Conservation (phyloP, 2,113 vertebrate species). For the Phodopus roborovskii region DNA sequence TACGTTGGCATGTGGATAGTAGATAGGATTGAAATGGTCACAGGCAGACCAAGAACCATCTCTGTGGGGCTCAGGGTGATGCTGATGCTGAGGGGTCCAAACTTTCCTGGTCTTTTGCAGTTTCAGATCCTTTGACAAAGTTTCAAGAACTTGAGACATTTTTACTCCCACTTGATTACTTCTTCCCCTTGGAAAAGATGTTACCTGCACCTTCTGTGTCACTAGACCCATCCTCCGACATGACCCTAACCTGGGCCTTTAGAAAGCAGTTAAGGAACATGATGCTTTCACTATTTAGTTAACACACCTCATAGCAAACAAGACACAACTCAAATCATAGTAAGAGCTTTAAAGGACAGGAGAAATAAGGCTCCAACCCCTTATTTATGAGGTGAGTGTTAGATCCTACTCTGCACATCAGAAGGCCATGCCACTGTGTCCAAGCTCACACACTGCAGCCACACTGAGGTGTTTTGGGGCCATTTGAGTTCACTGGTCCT, state of each 20-base stretch:
- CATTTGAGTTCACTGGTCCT: background rate
- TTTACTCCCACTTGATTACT: background rate
- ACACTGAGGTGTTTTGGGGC: background rate
- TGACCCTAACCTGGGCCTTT: background rate
- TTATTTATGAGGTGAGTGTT: background rate
- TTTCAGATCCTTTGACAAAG: background rate
- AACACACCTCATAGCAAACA: background rate
- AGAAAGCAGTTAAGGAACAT: background rate
- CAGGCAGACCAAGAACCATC: background rate
- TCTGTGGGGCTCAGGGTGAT: too few relatives aligned
- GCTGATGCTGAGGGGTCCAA: background rate
- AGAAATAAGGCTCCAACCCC: background rate
- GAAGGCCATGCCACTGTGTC: background rate
- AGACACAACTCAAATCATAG: background rate
- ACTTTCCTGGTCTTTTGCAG: background rate
- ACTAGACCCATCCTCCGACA: background rate
- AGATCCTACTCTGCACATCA: background rate
- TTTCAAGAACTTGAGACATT: background rate
- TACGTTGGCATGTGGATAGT: background rate
- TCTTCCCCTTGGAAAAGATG: background rate
- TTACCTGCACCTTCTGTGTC: fast-evolving
- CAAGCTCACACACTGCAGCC: background rate
- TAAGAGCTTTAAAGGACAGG: background rate
- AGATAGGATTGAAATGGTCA: background rate
- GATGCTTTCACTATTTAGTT: background rate